Evolutionary conservation across 2,113 vertebrate genomes (phyloP), one percentile per base, ranked within the genome.

Genomic region (Elephantulus edwardii): DNA sequence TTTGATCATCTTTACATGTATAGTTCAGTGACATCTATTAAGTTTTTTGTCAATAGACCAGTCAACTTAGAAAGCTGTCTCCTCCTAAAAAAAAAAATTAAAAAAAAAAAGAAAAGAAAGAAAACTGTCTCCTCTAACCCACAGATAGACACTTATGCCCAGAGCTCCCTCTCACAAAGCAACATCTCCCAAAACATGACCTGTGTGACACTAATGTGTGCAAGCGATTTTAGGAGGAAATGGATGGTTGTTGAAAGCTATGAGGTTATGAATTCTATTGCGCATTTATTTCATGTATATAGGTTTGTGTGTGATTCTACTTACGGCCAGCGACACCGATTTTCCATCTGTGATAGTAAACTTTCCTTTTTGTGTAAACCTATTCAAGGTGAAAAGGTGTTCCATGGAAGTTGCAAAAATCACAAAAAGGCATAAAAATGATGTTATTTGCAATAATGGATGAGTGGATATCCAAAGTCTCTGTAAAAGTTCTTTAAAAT

Each of bases 351-450:
- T 58, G 66, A 44, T 40, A 83, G 60, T 30, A 11, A 86, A 91
- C 52, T 88, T 88, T 95, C 77, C 90, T 89, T 77, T 90, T 93
- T 48, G 92, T 48, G 8, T 77, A 77, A 90, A 88, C 46, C 52
- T 58, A 60, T 62, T 66, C 58, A 85, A 88, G 8, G 26, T 72
- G 20, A 68, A 72, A 83, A 94, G 3, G 20, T 71, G 14, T 33
- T 35, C 35, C 0, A 0, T 68, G 46, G 17, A 76, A 78, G 24
- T 40, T 48, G 42, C 60, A 74, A 70, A 82, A 83, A 77, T 83
- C 74, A 70, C 17, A 17, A 93, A 84, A 42, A 33, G 86, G 64
- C 83, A 86, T 30, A 46, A 92, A 71, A 87, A 74, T 56, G 42
- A n/a, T n/a, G n/a, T n/a, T n/a, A n/a, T n/a, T n/a, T n/a, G n/a